A percentile compares a stretch with the other conserved stretches of the same genome.
phyloP scores from a whole-genome alignment of 2,888 invertebrate species.

The Hydropsyche betteni region DNA sequence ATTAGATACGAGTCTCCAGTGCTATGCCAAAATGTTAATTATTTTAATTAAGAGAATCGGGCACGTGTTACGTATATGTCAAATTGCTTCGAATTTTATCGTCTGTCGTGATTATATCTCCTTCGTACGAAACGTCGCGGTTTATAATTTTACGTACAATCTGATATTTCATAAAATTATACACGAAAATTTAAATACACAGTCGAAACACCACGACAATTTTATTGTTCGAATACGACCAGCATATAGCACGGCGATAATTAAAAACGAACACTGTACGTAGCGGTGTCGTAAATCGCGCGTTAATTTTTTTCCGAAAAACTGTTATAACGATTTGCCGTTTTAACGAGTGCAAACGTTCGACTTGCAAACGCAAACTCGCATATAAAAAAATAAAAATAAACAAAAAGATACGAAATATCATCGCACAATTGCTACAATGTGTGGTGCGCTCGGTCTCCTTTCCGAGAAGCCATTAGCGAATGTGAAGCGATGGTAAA shows the following conservation, averaged over 20 bases:
- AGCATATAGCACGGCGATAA: too few relatives aligned
- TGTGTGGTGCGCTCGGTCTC: conserved; percentile 25
- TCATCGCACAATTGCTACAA: conserved; percentile 33
- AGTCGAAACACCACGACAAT: too few relatives aligned
- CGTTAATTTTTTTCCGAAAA: too few relatives aligned
- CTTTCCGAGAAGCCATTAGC: conserved; percentile 39
- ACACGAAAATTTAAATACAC: too few relatives aligned
- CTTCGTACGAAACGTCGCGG: conserved; percentile 3
- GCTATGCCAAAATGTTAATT: conserved; percentile 13
- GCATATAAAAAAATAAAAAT: background rate
- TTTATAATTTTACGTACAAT: background rate
- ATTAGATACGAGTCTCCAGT: conserved; percentile 15
- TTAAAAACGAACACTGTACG: too few relatives aligned
- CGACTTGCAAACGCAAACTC: background rate
- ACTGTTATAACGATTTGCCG: background rate
- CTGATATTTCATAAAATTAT: too few relatives aligned
- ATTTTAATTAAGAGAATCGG: conserved; percentile 21
- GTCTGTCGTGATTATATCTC: conserved; percentile 6
- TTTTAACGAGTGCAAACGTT: conserved; percentile 13
- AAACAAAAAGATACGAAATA: conserved; percentile 21
- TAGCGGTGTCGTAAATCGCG: too few relatives aligned
- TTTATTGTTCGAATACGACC: too few relatives aligned
- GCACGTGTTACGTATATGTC: conserved; percentile 25
- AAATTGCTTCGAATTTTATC: conserved; percentile 10
- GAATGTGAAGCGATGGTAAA: conserved; percentile 36